Base-by-base conservation (phyloP, 2,113 vertebrate species). In the Hippocampus guttulatus region DNA sequence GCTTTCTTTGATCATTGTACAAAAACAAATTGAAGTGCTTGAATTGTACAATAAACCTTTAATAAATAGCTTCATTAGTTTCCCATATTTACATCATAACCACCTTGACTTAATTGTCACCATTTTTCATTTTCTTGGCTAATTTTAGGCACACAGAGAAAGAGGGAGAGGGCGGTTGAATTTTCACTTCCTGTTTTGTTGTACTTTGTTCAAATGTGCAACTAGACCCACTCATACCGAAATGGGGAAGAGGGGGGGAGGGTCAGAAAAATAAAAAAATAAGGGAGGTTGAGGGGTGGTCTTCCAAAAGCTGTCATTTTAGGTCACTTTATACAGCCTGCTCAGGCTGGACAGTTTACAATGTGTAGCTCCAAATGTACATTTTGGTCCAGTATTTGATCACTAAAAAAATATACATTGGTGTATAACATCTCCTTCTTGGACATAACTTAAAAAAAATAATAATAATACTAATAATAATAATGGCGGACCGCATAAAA, bases 31-130 rank as follows among this genome's bases (percentile, higher is more conserved):
- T 0, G 20, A n/a, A 64, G 38, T 21, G 1, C 27, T 69, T 70
- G 87, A 78, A 90, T 89, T 91, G 89, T 89, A 90, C 91, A 91
- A 90, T 91, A 92, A 91, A 89, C 90, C 85, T 92, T 93, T 93
- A 93, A 93, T 93, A 93, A 93, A 93, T 93, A 93, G 85, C 87
- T 89, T 89, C 88, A 91, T 92, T 92, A 91, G 87, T 91, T 92
- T 89, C 87, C 88, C 85, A 85, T 92, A 91, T 93, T 88, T 92
- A 93, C 91, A 92, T 81, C 76, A 85, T 81, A 82, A 89, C 86
- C 89, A 90, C 89, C 83, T 82, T 82, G 88, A 85, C 84, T 78
- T 90, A 83, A 61, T 76, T 74, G 84, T 87, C 86, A 84, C 84
- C 87, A 83, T 81, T 82, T 33, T 76, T 84, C 78, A 72, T 87